phyloP scores from a whole-genome alignment of 1,140 invertebrate genomes.

The Saxidomus purpurata region DNA sequence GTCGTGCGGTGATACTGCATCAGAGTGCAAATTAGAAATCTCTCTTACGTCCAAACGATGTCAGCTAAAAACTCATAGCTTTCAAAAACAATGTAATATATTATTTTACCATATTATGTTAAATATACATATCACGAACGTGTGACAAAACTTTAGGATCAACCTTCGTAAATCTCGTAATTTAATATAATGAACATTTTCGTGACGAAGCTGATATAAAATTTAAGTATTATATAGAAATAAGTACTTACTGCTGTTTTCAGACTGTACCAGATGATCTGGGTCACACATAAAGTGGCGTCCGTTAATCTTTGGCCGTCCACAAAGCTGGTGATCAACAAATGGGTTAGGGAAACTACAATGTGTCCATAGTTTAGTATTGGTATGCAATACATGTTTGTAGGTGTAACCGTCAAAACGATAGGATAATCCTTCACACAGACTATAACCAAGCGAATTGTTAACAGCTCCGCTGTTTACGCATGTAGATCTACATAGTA shows the following conservation, averaged over 20 bases:
- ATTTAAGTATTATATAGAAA: not conserved
- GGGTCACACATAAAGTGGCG: slow-evolving; percentile 62
- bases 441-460: not conserved
- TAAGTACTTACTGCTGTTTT: not conserved
- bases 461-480: not conserved
- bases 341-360: slow-evolving; percentile 61
- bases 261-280: slow-evolving; percentile 27
- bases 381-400: slow-evolving; percentile 20
- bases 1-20: too few relatives aligned
- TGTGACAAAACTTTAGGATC: not conserved
- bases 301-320: slow-evolving; percentile 33
- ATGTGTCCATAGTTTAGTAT: slow-evolving; percentile 47
- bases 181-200: not conserved
- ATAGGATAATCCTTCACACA: slow-evolving; percentile 12
- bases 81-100: too few relatives aligned
- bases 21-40: too few relatives aligned
- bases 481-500: too few relatives aligned
- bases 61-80: too few relatives aligned
- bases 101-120: too few relatives aligned
- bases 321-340: slow-evolving; percentile 51
- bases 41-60: too few relatives aligned
- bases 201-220: not conserved
- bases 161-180: not conserved
- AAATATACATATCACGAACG: too few relatives aligned
- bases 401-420: slow-evolving; percentile 61